These are phyloP conservation scores for Ptyas mucosa DNA, from an alignment of 2,113 vertebrate species.

Conservation along the genomic window DNA sequence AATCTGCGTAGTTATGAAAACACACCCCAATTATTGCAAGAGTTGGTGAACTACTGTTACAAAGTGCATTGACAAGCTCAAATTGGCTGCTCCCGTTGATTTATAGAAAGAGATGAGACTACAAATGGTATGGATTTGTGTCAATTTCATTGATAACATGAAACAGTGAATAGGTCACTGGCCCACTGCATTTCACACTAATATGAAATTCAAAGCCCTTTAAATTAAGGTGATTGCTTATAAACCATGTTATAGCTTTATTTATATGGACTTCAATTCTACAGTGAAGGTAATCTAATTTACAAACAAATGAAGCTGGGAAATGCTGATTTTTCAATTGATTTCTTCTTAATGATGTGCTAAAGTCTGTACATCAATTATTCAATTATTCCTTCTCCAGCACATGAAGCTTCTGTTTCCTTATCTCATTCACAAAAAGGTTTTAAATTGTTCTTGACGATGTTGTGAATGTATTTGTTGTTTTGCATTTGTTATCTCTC, in stretches of 20 bases:
- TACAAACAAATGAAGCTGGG: not conserved
- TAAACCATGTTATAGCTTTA: not conserved
- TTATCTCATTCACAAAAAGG: not conserved
- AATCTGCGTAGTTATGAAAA: slow-evolving; percentile 20
- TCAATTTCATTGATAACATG: slow-evolving; percentile 14
- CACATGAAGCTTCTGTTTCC: not conserved
- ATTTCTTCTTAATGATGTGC: not conserved
- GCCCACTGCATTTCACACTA: fast-evolving
- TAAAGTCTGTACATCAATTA: not conserved
- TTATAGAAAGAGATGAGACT: slow-evolving; percentile 36
- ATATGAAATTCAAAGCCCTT: not conserved
- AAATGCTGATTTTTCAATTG: not conserved
- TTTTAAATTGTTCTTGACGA: not conserved
- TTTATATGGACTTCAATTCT: not conserved
- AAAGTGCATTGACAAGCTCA: not conserved
- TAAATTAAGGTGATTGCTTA: not conserved
- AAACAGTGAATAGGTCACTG: not conserved
- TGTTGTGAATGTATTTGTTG: not conserved
- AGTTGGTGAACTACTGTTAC: not conserved
- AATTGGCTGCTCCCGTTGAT: slow-evolving; percentile 35
- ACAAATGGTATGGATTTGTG: slow-evolving; percentile 21
- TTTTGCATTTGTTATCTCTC: not conserved
- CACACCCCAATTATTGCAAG: slow-evolving; percentile 1
- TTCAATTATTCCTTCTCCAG: not conserved
- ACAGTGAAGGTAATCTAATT: not conserved